Conservation (phyloP, 2,888 invertebrate genomes). For the Sepioteuthis lessoniana region DNA sequence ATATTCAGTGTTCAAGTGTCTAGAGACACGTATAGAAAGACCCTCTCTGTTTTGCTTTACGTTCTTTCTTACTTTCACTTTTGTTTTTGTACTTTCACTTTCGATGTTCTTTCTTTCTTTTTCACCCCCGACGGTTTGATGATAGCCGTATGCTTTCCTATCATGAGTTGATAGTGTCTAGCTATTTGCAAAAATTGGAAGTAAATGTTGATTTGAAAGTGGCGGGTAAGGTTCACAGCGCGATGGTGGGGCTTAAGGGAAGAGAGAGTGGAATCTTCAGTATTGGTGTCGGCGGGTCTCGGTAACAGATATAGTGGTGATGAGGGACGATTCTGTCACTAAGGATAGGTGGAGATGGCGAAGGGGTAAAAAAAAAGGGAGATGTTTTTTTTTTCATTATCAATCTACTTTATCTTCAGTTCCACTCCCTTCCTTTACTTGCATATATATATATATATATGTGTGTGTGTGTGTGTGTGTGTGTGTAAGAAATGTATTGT, state of each 20-base stretch:
- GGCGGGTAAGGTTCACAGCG: neutral
- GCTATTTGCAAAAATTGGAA: constrained; percentile 14
- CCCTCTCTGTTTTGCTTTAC: neutral
- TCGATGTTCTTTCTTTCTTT: neutral
- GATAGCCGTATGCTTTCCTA: constrained; percentile 33
- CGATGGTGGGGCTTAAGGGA: neutral
- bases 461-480: neutral
- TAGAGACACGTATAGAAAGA: constrained; percentile 7
- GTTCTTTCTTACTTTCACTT: constrained; percentile 5
- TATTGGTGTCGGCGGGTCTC: constrained; percentile 1
- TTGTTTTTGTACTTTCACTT: neutral
- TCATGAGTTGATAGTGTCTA: constrained; percentile 33
- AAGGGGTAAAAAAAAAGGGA: neutral
- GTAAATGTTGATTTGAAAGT: constrained; percentile 14
- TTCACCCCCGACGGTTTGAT: constrained; percentile 33
- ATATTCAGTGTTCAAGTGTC: neutral
- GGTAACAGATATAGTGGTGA: neutral
- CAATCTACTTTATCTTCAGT: neutral
- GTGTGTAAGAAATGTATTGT: neutral
- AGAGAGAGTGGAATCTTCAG: neutral
- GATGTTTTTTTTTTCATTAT: neutral
- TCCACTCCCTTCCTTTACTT: neutral
- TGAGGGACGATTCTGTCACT: neutral
- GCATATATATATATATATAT: neutral
- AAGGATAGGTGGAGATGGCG: neutral